A percentile compares a stretch with the other conserved stretches of the same genome.
These are phyloP conservation scores for Trichogramma dendrolimi DNA, from an alignment of 2,888 invertebrate species.

Conservation along the genomic window DNA sequence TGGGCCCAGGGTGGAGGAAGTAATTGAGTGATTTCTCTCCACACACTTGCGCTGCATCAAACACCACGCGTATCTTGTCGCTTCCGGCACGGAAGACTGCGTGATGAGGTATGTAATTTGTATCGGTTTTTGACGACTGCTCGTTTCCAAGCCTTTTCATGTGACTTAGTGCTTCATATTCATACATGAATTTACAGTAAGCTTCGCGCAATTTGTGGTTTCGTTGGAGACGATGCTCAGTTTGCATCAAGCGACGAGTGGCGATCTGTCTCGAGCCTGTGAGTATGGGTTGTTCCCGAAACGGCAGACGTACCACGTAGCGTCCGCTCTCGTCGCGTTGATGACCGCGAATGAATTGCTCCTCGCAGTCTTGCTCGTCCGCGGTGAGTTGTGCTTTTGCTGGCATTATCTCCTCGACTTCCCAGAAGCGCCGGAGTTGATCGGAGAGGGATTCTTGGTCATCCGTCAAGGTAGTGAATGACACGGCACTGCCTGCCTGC, in stretches of 20 bases:
- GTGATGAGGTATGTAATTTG: not conserved
- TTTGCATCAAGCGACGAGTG: not conserved
- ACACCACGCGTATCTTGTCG: not conserved
- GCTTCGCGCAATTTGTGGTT: not conserved
- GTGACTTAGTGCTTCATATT: not conserved
- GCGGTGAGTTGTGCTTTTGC: no score
- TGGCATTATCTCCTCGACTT: not conserved
- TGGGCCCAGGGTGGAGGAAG: not conserved
- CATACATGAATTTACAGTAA: not conserved
- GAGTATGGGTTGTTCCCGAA: no score
- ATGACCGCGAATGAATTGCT: not conserved
- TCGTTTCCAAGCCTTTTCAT: not conserved
- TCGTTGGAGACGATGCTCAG: not conserved
- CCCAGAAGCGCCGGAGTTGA: not conserved
- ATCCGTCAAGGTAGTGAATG: not conserved
- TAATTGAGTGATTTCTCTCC: not conserved
- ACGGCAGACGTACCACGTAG: not conserved
- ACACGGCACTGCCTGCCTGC: not conserved
- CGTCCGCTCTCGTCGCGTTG: not conserved
- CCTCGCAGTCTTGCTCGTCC: not conserved
- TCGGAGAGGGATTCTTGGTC: not conserved
- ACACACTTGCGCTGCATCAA: not conserved
- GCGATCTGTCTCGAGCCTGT: not conserved
- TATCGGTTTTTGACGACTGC: not conserved
- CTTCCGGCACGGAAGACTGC: not conserved